Percentiles rank a stretch among this genome's conserved stretches.
These are phyloP conservation scores for Rhinichthys klamathensis DNA, from an alignment of 2,113 vertebrate species.

Conservation along the genomic window DNA sequence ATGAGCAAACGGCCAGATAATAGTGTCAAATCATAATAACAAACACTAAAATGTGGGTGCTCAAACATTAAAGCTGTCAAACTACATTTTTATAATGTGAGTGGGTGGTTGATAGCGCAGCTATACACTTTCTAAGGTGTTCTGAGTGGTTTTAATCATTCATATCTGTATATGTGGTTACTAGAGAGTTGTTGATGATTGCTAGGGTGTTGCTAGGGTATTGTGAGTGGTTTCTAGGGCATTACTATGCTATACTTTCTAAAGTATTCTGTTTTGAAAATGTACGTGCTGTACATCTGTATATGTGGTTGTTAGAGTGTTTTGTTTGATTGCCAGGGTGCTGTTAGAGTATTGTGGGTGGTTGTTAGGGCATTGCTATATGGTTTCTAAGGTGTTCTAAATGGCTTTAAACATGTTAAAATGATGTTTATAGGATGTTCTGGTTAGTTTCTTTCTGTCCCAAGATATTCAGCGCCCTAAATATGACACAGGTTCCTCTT, in stretches of 20 bases:
- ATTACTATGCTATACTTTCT: background rate
- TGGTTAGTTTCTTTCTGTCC: background rate
- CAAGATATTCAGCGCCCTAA: background rate
- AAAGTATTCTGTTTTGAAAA: background rate
- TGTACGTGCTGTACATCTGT: background rate
- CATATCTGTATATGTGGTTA: background rate
- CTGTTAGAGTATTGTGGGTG: background rate
- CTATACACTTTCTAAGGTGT: background rate
- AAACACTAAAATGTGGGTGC: slow-evolving; percentile 7
- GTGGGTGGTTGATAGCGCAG: background rate
- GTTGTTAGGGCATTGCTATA: background rate
- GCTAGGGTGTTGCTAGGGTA: background rate
- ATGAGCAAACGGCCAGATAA: background rate
- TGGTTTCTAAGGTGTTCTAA: background rate
- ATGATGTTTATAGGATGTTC: background rate
- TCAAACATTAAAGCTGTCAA: background rate
- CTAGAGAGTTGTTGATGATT: background rate
- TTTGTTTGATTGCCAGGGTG: too few relatives aligned
- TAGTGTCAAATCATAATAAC: background rate
- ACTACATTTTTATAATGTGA: background rate
- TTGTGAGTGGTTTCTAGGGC: background rate
- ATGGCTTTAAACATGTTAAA: background rate
- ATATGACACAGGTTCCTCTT: background rate
- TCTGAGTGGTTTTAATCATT: background rate
- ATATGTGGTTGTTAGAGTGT: too few relatives aligned